Conservation (phyloP, 2,888 invertebrate genomes). For the Drosophila gaucha region DNA sequence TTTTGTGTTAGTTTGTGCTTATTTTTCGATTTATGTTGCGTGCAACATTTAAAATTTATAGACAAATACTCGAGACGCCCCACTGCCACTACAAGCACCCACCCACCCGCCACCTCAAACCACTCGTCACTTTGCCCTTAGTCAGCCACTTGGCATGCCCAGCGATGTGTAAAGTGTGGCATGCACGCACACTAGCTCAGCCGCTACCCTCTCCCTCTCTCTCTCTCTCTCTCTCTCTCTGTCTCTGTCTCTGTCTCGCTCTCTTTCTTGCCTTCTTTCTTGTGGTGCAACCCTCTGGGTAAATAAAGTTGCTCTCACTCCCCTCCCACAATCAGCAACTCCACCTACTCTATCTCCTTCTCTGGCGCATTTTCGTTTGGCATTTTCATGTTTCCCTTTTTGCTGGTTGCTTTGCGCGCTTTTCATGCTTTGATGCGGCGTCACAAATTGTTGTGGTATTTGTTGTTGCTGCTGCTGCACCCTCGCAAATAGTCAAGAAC, state of each 20-base stretch:
- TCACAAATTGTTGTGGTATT: constrained; percentile 82
- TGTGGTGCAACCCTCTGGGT: constrained; percentile 22
- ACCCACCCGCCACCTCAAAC: not conserved
- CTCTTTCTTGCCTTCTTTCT: not conserved
- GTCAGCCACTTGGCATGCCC: constrained; percentile 75
- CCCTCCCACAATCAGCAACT: not conserved
- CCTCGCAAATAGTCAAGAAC: constrained; percentile 27
- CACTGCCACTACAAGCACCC: not conserved
- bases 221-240: not conserved
- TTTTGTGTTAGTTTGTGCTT: constrained; percentile 60
- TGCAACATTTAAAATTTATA: constrained; percentile 79
- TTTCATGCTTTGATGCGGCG: constrained; percentile 82
- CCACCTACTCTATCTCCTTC: not conserved
- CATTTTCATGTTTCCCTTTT: constrained; percentile 55
- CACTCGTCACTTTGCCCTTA: constrained; percentile 13
- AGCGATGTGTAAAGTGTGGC: constrained; percentile 76
- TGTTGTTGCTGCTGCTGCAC: constrained; percentile 46
- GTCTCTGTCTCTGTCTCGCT: not conserved
- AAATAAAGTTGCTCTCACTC: constrained; percentile 62
- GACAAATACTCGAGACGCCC: constrained; percentile 59
- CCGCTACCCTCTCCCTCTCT: not conserved
- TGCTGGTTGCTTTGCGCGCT: constrained; percentile 67
- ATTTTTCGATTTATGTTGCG: constrained; percentile 77
- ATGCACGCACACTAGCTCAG: constrained; percentile 38
- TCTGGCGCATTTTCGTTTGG: constrained; percentile 26